Evolutionary conservation across 2,797 vertebrate genomes (phyloP), one percentile per base, ranked within the genome.

Genomic region (Phoebastria nigripes): DNA sequence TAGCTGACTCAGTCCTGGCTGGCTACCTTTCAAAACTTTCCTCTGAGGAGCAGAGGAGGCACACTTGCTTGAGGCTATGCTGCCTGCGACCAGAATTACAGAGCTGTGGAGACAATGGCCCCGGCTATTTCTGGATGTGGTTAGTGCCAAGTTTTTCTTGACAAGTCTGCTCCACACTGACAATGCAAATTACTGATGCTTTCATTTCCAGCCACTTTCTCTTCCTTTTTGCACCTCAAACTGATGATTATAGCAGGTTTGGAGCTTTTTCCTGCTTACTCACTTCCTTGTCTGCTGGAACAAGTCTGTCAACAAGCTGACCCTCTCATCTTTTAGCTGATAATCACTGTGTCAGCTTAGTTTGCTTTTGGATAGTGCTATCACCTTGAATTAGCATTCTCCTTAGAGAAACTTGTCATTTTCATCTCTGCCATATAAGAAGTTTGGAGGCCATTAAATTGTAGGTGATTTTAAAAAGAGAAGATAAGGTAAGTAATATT

Each of bases 281-380:
- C 35, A 22, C 29, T 70, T 85, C 67, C 13, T 59, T 5, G 1
- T 76, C 59, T 71, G 15, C 35, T 89, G 55, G 52, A 96, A 77
- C 51, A 80, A 54, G 29, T 49, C 42, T 76, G 52, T 81, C 88
- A 94, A 79, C 73, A 91, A 67, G 11, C 67, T 79, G 51, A 87
- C 58, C 54, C 16, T 63, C 72, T 87, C 56, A 66, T 89, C 78
- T 66, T 92, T 89, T 77, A 80, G 46, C 42, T 88, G 65, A 51
- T 79, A 92, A 93, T 87, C 73, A 86, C 42, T 63, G 2, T 65
- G 69, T 79, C 80, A 94, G 17, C n/a, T 94, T 54, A 62, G 44
- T 71, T 96, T 89, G 41, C 42, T 96, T 93, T 94, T 72, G 29
- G 56, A 33, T 42, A 76, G 55, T 67, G n/a, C 65, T 74, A 80